These are phyloP conservation scores for Lucinisca nassula DNA, from an alignment of 2,888 invertebrate genomes.

Conservation along the genomic window DNA sequence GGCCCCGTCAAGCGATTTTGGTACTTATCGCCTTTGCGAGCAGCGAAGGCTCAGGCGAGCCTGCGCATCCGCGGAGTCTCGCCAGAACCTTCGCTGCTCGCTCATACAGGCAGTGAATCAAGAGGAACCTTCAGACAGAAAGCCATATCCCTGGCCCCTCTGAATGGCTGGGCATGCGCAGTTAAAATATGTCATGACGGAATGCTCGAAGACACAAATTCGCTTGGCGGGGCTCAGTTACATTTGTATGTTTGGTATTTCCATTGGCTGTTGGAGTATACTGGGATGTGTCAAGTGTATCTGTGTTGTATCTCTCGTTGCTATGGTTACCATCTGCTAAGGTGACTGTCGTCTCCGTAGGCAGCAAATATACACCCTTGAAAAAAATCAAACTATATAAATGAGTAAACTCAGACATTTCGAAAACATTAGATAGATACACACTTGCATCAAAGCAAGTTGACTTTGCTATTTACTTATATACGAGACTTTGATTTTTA, in stretches of 20 bases:
- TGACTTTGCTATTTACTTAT: too few relatives aligned
- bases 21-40: too few relatives aligned
- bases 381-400: too few relatives aligned
- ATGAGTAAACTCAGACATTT: too few relatives aligned
- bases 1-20: too few relatives aligned
- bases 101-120: not conserved
- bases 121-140: too few relatives aligned
- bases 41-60: too few relatives aligned
- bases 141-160: too few relatives aligned
- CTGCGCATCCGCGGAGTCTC: not conserved
- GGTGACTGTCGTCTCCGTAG: slow-evolving; percentile 30
- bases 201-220: not conserved
- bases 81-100: not conserved
- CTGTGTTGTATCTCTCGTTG: slow-evolving; percentile 12
- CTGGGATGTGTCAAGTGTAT: slow-evolving; percentile 16
- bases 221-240: not conserved
- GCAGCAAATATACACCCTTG: slow-evolving; percentile 60
- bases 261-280: slow-evolving; percentile 51
- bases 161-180: too few relatives aligned
- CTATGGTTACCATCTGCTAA: slow-evolving; percentile 1
- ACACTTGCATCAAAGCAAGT: too few relatives aligned
- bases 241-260: slow-evolving; percentile 20
- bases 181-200: not conserved
- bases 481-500: too few relatives aligned
- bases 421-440: too few relatives aligned